Evolutionary conservation across 2,888 invertebrate species (phyloP), one percentile per base, ranked within the genome.

Genomic region (Diaperis boleti): DNA sequence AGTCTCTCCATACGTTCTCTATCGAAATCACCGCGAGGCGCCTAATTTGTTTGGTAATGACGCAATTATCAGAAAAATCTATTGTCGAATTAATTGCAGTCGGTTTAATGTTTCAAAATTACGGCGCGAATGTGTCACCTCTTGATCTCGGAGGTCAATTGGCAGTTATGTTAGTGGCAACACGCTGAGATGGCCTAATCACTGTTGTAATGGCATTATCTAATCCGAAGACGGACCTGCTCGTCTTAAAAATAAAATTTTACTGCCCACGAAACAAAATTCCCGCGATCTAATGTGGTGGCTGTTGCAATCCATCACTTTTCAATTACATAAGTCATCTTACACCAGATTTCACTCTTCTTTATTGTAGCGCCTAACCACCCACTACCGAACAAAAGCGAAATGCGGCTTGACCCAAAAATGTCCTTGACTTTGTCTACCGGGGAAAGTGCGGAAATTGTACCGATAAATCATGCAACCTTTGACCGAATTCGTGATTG

Each of bases 341-440:
- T 26, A 14, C n/a, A n/a, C 8, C 15, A 20, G 41, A 59, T 59
- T 59, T 59, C 59, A 59, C 59, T 49, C 26, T 26, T 17, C 39
- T 15, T 26, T 26, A 17, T 45, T 47, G 29, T 47, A 10, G 29
- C 47, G 29, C 33, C 22, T 14, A n/a, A 1, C 41, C 41, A 42
- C 41, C 39, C 18, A 42, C 41, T 15, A 29, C 39, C 18, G 37
- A 13, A 2, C 37, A 11, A 37, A 56, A 56, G 41, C 49, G 49
- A 49, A 42, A 13, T 17, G 11, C 18, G n/a, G 31, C 17, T 14
- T 49, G 59, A 49, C 47, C 59, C 29, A 59, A 49, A 59, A 57
- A 57, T 20, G 59, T 59, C 59, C 59, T 59, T 59, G 59, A 59
- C 59, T 57, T 57, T 57, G 57, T 4, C 10, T 18, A 10, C 14